phyloP scores from a whole-genome alignment of 1,140 invertebrate genomes.

The Propsilocerus akamusi region DNA sequence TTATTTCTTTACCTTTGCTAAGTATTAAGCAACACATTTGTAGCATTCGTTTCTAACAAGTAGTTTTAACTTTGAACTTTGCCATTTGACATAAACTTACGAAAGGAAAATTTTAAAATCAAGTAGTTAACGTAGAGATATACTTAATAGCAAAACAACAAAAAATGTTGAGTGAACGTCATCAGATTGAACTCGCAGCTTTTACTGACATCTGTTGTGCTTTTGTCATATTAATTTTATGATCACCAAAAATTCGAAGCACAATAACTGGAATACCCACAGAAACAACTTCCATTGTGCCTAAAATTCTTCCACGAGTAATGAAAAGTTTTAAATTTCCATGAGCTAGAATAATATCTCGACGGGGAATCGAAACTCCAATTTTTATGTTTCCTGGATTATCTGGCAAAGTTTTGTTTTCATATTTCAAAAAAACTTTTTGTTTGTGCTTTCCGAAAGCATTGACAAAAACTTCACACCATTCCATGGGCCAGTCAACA shows the following conservation, averaged over 20 bases:
- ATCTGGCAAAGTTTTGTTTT: slow-evolving; percentile 17
- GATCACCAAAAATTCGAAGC: slow-evolving; percentile 45
- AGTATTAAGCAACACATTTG: no score
- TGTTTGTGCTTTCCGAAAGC: slow-evolving; percentile 26
- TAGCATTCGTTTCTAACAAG: no score
- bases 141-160: neutral
- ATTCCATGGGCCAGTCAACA: slow-evolving; percentile 27
- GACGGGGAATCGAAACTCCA: slow-evolving; percentile 44
- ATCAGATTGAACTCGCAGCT: slow-evolving; percentile 32
- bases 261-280: slow-evolving; percentile 48
- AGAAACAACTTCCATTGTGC: slow-evolving; percentile 47
- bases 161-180: slow-evolving; percentile 25
- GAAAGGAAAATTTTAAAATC: no score
- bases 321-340: slow-evolving; percentile 46
- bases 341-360: slow-evolving; percentile 41
- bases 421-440: slow-evolving; percentile 31
- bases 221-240: slow-evolving; percentile 32
- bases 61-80: no score
- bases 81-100: no score
- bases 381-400: slow-evolving; percentile 39
- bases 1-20: no score
- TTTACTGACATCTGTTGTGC: slow-evolving; percentile 26
- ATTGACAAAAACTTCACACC: slow-evolving; percentile 22
- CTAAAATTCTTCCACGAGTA: slow-evolving; percentile 51
- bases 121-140: no score